These are phyloP conservation scores for Peromyscus californicus DNA, from an alignment of 2,113 vertebrate genomes.

Conservation along the genomic window DNA sequence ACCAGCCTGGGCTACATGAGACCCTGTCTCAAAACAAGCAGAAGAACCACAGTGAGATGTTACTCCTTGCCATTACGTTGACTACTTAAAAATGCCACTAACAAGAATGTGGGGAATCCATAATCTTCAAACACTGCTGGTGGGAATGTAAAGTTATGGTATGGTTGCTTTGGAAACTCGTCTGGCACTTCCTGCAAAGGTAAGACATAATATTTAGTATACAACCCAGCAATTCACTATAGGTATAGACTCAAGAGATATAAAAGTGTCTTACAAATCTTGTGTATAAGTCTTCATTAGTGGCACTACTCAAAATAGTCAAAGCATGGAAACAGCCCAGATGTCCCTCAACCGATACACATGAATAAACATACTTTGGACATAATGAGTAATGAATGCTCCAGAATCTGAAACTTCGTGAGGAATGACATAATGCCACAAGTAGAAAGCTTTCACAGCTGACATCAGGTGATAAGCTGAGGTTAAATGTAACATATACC, in stretches of 20 bases:
- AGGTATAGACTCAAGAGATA: neutral
- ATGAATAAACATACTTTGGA: neutral
- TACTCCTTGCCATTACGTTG: neutral
- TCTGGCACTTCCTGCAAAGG: neutral
- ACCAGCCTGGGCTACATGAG: neutral
- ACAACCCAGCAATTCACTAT: neutral
- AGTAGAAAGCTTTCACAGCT: neutral
- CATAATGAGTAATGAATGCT: neutral
- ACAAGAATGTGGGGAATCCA: neutral
- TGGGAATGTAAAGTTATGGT: neutral
- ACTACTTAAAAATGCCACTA: neutral
- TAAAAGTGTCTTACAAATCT: neutral
- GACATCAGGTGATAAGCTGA: neutral
- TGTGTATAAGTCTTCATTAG: neutral
- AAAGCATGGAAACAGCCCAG: neutral
- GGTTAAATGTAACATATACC: neutral
- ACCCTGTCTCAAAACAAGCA: neutral
- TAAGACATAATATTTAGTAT: neutral
- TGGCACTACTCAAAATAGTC: neutral
- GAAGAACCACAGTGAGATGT: neutral
- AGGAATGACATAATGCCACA: neutral
- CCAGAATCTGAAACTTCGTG: neutral
- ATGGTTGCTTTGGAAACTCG: slow-evolving; percentile 1
- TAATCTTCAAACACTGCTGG: neutral
- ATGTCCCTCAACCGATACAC: neutral